These are phyloP conservation scores for Mus caroli DNA, from an alignment of 2,797 vertebrate genomes.

Conservation along the genomic window DNA sequence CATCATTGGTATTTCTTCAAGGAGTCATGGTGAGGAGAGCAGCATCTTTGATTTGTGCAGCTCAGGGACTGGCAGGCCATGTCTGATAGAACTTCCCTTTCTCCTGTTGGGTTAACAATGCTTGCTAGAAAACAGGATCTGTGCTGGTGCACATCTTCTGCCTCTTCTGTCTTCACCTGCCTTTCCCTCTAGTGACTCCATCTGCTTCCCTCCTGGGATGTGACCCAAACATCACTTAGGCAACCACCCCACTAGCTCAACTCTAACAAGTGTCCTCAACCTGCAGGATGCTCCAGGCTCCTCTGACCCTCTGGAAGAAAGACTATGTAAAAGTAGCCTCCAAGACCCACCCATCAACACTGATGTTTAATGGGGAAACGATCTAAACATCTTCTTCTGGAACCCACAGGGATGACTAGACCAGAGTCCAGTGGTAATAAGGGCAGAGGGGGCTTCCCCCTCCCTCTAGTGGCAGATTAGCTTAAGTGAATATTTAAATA, in stretches of 20 bases:
- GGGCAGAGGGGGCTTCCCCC: neutral
- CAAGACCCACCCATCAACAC: neutral
- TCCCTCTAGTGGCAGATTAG: neutral
- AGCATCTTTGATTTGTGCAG: too few species aligned
- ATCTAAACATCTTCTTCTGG: neutral
- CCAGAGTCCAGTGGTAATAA: neutral
- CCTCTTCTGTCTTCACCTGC: neutral
- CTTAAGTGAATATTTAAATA: conserved; percentile 36
- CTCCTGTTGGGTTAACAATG: neutral
- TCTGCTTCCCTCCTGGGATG: neutral
- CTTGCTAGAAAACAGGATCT: conserved; percentile 54
- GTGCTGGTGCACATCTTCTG: neutral
- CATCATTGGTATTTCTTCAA: neutral
- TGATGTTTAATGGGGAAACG: neutral
- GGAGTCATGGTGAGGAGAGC: neutral
- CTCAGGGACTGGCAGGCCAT: too few species aligned
- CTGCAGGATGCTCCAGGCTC: neutral
- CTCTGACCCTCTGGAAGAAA: neutral
- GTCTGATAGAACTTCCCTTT: neutral
- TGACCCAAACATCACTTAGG: neutral
- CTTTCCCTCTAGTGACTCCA: neutral
- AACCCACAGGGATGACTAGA: neutral
- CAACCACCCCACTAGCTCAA: neutral
- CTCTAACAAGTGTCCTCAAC: neutral
- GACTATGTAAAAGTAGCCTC: neutral